These are phyloP conservation scores for Thalassoma bifasciatum DNA, from an alignment of 2,113 vertebrate species.

Conservation along the genomic window DNA sequence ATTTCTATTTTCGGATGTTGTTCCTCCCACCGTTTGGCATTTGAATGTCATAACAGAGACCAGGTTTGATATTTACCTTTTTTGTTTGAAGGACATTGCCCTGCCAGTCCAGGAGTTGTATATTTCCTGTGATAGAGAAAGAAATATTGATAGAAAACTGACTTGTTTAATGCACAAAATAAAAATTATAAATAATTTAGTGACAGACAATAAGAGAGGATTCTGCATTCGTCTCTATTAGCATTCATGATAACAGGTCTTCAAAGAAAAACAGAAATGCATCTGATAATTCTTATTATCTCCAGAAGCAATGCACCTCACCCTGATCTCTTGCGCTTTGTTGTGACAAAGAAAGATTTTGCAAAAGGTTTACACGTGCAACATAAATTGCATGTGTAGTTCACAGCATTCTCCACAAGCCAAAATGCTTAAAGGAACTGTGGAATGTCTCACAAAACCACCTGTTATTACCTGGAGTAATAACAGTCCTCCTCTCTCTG, in stretches of 20 bases:
- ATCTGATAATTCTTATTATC: not conserved
- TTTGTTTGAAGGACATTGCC: not conserved
- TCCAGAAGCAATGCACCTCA: too few relatives aligned
- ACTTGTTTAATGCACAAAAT: not conserved
- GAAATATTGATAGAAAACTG: not conserved
- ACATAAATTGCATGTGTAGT: not conserved
- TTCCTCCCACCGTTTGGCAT: slow-evolving; percentile 28
- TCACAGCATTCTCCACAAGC: not conserved
- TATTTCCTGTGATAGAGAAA: not conserved
- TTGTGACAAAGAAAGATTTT: too few relatives aligned
- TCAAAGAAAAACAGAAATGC: not conserved
- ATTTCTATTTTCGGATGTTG: not conserved
- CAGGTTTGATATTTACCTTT: not conserved
- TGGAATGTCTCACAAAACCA: slow-evolving; percentile 1
- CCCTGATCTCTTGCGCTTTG: not conserved
- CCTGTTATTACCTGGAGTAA: slow-evolving; percentile 22
- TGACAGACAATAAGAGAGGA: not conserved
- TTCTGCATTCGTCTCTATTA: not conserved
- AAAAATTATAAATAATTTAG: not conserved
- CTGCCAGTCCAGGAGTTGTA: not conserved
- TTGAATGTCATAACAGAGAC: slow-evolving; percentile 5
- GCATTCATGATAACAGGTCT: not conserved
- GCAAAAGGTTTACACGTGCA: not conserved
- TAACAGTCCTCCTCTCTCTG: not conserved
- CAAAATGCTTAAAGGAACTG: not conserved